phyloP scores from a whole-genome alignment of 2,797 vertebrate species.

The Gymnodraco acuticeps region DNA sequence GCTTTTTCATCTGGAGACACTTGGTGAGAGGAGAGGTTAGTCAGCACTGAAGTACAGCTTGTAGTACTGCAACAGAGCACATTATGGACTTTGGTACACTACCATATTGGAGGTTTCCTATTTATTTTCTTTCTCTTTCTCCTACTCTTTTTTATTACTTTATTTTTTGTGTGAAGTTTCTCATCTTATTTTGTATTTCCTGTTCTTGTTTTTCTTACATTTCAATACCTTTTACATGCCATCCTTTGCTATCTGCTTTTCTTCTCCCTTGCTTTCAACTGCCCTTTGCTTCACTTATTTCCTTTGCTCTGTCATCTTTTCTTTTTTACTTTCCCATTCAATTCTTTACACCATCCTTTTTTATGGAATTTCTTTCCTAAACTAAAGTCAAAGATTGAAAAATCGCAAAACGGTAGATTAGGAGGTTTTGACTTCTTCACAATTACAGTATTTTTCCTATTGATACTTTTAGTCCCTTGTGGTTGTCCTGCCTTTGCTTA shows the following conservation, averaged over 20 bases:
- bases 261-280: too few relatives aligned
- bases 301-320: too few relatives aligned
- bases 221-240: too few relatives aligned
- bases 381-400: not conserved
- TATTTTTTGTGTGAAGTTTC: not conserved
- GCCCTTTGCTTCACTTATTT: too few relatives aligned
- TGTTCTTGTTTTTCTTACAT: not conserved
- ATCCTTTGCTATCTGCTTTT: too few relatives aligned
- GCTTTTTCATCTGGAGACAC: constrained; percentile 30
- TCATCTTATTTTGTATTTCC: not conserved
- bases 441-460: not conserved
- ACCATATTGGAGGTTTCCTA: not conserved
- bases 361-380: too few relatives aligned
- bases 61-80: too few relatives aligned
- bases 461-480: not conserved
- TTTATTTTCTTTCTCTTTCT: not conserved
- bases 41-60: not conserved
- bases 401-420: not conserved
- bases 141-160: not conserved
- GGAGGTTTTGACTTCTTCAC: not conserved
- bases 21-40: constrained; percentile 1
- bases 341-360: too few relatives aligned
- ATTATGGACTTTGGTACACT: too few relatives aligned
- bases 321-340: not conserved
- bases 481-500: not conserved